Conservation (phyloP, 2,797 vertebrate genomes). For the Pitangus sulphuratus region DNA sequence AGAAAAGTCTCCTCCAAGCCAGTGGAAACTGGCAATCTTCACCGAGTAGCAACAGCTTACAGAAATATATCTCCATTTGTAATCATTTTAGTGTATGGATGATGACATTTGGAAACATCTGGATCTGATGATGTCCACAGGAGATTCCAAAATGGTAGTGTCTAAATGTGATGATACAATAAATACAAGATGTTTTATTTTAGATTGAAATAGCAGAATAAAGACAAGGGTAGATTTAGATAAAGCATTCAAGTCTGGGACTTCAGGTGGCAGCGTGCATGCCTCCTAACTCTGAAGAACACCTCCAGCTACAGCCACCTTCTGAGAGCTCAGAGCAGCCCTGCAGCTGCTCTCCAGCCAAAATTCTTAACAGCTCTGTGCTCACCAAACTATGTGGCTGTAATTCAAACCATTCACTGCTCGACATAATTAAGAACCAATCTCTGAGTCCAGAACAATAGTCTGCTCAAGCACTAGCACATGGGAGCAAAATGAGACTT, state of each 20-base stretch:
- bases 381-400: constrained; percentile 55
- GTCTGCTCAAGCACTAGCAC: constrained; percentile 50
- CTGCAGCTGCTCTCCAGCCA: constrained; percentile 53
- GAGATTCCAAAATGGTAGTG: constrained; percentile 77
- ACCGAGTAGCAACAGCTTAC: constrained; percentile 56
- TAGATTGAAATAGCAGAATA: constrained; percentile 62
- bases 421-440: constrained; percentile 63
- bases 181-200: constrained; percentile 66
- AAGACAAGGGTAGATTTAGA: constrained; percentile 55
- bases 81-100: constrained; percentile 71
- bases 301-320: constrained; percentile 43
- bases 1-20: constrained; percentile 48
- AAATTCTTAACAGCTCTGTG: constrained; percentile 61
- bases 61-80: constrained; percentile 69
- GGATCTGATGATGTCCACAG: constrained; percentile 74
- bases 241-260: not conserved
- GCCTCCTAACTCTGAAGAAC: constrained; percentile 11
- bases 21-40: constrained; percentile 66
- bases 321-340: constrained; percentile 40
- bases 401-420: constrained; percentile 62
- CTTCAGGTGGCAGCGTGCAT: constrained; percentile 24
- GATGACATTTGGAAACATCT: constrained; percentile 78
- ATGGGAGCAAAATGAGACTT: constrained; percentile 57
- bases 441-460: constrained; percentile 63
- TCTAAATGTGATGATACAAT: constrained; percentile 73